Conservation (phyloP, 2,797 vertebrate genomes). For the Hemibagrus guttatus region DNA sequence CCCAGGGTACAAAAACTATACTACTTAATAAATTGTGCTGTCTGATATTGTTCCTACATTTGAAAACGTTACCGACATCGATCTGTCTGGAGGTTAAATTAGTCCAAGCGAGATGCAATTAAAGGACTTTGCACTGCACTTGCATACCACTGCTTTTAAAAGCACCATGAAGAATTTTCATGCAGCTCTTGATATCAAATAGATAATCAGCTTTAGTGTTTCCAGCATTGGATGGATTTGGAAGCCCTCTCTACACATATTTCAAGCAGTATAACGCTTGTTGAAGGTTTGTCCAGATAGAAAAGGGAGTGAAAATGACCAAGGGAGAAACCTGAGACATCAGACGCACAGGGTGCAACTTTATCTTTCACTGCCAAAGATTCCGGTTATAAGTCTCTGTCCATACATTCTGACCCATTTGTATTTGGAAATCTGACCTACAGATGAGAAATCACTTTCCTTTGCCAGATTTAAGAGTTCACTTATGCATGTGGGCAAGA, state of each 20-base stretch:
- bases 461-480: not conserved
- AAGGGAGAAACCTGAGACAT: slow-evolving; percentile 12
- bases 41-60: not conserved
- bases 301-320: slow-evolving; percentile 5
- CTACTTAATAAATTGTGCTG: slow-evolving; percentile 4
- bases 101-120: not conserved
- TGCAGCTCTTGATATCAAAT: not conserved
- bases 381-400: not conserved
- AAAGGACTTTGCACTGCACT: not conserved
- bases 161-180: not conserved
- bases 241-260: not conserved
- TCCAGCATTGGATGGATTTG: not conserved
- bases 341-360: not conserved
- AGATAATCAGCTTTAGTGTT: not conserved
- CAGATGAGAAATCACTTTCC: not conserved
- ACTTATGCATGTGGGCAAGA: not conserved
- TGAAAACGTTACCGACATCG: not conserved
- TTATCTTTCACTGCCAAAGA: slow-evolving; percentile 4
- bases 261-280: not conserved
- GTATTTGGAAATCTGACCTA: not conserved
- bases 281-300: not conserved
- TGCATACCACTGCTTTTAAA: slow-evolving; percentile 10
- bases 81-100: not conserved
- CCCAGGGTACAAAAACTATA: slow-evolving; percentile 5
- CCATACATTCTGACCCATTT: not conserved